Evolutionary conservation across 2,888 invertebrate species (phyloP).

Genomic region (Oligia latruncula): DNA sequence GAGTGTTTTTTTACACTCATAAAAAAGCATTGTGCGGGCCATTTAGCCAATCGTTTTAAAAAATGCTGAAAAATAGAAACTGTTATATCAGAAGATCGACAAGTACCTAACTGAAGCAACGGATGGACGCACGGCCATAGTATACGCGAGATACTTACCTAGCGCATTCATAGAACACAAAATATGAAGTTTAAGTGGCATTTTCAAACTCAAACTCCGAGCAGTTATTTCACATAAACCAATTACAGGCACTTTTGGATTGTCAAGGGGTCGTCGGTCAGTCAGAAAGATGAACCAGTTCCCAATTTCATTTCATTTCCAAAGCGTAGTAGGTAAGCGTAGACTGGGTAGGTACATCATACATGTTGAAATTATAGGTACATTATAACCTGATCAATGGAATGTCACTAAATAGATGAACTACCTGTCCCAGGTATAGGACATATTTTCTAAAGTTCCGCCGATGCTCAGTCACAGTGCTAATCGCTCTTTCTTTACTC

Average conservation of each 20-base stretch:
- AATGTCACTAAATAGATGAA: no score
- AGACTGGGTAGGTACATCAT: no score
- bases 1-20: neutral
- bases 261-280: no score
- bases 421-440: neutral
- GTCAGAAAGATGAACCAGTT: no score
- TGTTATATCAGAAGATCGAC: slow-evolving; percentile 35
- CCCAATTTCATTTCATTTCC: no score
- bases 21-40: neutral
- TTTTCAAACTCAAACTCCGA: no score
- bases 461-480: neutral
- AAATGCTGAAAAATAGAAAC: slow-evolving; percentile 23
- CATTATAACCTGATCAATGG: no score
- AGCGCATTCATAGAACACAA: neutral
- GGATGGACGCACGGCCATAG: slow-evolving; percentile 64
- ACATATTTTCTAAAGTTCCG: neutral
- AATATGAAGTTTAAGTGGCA: neutral
- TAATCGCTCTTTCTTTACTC: no score
- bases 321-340: no score
- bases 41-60: slow-evolving; percentile 33
- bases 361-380: no score
- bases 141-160: slow-evolving; percentile 32
- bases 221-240: no score
- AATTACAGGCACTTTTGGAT: no score
- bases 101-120: slow-evolving; percentile 58